Conservation (phyloP, 2,797 vertebrate species). For the Premnoplex brunnescens region DNA sequence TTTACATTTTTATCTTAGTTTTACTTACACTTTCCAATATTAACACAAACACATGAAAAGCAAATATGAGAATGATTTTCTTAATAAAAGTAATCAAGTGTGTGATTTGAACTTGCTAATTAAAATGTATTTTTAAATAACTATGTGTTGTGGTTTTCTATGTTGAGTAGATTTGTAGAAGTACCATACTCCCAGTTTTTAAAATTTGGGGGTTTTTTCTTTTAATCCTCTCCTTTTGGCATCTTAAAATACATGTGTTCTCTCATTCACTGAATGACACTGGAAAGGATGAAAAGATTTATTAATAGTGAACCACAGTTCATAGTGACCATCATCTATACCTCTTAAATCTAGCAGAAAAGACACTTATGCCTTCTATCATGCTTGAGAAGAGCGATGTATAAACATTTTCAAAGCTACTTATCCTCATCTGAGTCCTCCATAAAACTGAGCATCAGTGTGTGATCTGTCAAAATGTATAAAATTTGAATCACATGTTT, state of each 20-base stretch:
- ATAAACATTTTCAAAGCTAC: not conserved
- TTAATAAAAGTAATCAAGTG: constrained; percentile 46
- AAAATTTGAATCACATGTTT: not conserved
- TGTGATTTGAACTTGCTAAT: constrained; percentile 57
- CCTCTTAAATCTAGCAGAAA: not conserved
- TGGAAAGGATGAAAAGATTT: not conserved
- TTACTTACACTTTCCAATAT: constrained; percentile 38
- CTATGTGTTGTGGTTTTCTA: not conserved
- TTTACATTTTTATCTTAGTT: constrained; percentile 64
- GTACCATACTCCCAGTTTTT: not conserved
- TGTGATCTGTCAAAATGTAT: not conserved
- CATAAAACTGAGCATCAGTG: not conserved
- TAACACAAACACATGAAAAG: not conserved
- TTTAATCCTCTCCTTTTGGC: not conserved
- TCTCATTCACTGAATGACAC: not conserved
- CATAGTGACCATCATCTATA: not conserved
- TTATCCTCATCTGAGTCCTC: not conserved
- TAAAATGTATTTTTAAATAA: not conserved
- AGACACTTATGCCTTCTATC: not conserved
- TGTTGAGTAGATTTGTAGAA: not conserved
- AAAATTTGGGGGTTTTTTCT: not conserved
- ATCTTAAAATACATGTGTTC: not conserved
- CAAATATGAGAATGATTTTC: constrained; percentile 36
- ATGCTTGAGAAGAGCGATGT: not conserved
- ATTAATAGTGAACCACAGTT: not conserved